phyloP scores from a whole-genome alignment of 2,113 vertebrate species.

The Oceanodroma tethys region DNA sequence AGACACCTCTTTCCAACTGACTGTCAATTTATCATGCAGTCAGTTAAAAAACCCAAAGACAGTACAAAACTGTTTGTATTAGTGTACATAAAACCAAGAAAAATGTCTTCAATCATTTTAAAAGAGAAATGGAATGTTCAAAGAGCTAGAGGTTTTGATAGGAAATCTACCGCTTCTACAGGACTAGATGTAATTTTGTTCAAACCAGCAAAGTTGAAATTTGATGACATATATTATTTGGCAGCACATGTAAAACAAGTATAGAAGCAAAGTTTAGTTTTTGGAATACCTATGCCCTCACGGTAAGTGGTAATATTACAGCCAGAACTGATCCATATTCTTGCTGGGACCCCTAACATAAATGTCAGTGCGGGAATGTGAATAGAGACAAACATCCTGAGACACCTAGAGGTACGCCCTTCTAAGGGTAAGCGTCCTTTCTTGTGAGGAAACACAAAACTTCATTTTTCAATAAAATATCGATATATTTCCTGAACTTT shows the following conservation, averaged over 20 bases:
- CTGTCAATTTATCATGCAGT: fast-evolving
- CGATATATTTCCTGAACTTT: background rate
- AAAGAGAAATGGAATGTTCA: background rate
- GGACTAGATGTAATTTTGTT: background rate
- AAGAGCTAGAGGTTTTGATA: background rate
- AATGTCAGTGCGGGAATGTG: background rate
- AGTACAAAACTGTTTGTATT: background rate
- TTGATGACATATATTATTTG: background rate
- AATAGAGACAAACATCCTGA: background rate
- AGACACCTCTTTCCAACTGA: background rate
- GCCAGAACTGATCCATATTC: background rate
- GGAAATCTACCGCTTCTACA: background rate
- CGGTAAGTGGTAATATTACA: background rate
- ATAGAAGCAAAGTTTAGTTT: background rate
- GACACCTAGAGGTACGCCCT: background rate
- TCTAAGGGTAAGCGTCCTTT: background rate
- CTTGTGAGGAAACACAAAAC: background rate
- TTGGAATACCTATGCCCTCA: background rate
- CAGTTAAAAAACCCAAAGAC: background rate
- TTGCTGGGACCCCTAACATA: background rate
- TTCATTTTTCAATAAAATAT: background rate
- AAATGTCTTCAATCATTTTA: background rate
- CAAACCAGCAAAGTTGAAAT: background rate
- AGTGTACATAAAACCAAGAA: background rate
- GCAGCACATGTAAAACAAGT: background rate